Evolutionary conservation across 2,888 invertebrate genomes (phyloP), one percentile per base, ranked within the genome.

Genomic region (Halictus ligatus): DNA sequence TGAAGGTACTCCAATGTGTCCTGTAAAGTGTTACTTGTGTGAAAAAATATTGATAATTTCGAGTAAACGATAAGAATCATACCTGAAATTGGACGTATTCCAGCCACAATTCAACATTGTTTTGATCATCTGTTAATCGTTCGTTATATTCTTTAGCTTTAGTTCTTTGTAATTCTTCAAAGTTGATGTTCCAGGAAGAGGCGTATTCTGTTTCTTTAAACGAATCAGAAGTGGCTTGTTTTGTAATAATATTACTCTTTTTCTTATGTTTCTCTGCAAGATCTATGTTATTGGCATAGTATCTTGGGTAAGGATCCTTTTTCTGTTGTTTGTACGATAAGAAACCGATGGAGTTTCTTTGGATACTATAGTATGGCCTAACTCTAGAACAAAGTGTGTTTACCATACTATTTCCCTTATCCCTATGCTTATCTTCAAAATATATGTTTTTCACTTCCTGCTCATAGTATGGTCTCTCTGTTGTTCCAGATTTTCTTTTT

Each of bases 331-430:
- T 92, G 12, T 54, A 76, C 0, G 85, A 64, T 67, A 89, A 40
- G 48, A 93, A 93, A 74, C 94, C 93, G 29, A 94, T 82, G 64
- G 80, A 85, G 50, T 81, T 91, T 25, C 78, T 69, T n/a, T 81
- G 83, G 8, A 90, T 40, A 78, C 91, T 87, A 85, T 96, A 98
- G 95, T 95, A 96, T 0, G 97, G 97, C 78, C 97, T 96, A 0
- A 96, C 96, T 2, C 97, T 97, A 80, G 96, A 96, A 86, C 97
- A 96, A 21, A 98, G 95, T 0, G 97, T 97, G 58, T 96, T 95
- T 3, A 97, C 96, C 1, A 95, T 95, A 72, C 96, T 95, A 93
- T 97, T 97, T 76, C 96, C 96, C 76, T 94, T 95, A 71, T 96
- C 97, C 75, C 96, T 94, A 73, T 95, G 95, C 89, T 96, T 96